phyloP scores from a whole-genome alignment of 1,140 invertebrate species.

The Drosophila ohnishii region DNA sequence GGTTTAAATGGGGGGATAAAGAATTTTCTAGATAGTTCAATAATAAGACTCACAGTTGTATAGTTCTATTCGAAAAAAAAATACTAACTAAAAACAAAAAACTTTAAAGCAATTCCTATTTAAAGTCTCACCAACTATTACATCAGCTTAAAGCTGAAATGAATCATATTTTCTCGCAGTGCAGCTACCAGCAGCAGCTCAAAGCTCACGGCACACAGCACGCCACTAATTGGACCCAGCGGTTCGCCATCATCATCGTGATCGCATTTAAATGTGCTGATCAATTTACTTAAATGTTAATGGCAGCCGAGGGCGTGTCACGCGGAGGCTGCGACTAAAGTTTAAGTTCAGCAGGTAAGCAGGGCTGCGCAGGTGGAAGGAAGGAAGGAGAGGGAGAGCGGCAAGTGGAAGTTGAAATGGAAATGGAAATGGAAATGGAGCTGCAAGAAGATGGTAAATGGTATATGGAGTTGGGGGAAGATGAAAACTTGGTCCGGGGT shows the following conservation, averaged over 20 bases:
- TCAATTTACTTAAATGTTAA: conserved; percentile 81
- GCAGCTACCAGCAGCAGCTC: conserved; percentile 41
- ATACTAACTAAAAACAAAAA: not conserved
- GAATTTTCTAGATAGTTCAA: not conserved
- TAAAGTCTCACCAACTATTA: too few species aligned
- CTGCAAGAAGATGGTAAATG: conserved; percentile 8
- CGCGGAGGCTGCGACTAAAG: conserved; percentile 13
- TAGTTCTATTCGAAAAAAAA: too few species aligned
- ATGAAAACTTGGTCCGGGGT: conserved; percentile 45
- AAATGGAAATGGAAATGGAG: conserved; percentile 5
- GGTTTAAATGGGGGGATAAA: not conserved
- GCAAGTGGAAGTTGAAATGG: conserved; percentile 1
- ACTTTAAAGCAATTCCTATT: too few species aligned
- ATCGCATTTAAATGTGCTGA: conserved; percentile 81
- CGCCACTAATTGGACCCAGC: conserved; percentile 76
- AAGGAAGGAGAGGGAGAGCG: not conserved
- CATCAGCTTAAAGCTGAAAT: too few species aligned
- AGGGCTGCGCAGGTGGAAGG: conserved; percentile 19
- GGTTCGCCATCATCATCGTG: conserved; percentile 64
- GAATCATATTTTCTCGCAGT: conserved; percentile 1
- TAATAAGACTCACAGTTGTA: too few species aligned
- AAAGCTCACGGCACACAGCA: conserved; percentile 56
- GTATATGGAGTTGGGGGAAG: conserved; percentile 8
- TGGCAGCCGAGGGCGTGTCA: conserved; percentile 64
- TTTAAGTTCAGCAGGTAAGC: conserved; percentile 23